A percentile compares a stretch with the other conserved stretches of the same genome.
Evolutionary conservation across 2,797 vertebrate genomes (phyloP).

Genomic region (Okamejei kenojei): DNA sequence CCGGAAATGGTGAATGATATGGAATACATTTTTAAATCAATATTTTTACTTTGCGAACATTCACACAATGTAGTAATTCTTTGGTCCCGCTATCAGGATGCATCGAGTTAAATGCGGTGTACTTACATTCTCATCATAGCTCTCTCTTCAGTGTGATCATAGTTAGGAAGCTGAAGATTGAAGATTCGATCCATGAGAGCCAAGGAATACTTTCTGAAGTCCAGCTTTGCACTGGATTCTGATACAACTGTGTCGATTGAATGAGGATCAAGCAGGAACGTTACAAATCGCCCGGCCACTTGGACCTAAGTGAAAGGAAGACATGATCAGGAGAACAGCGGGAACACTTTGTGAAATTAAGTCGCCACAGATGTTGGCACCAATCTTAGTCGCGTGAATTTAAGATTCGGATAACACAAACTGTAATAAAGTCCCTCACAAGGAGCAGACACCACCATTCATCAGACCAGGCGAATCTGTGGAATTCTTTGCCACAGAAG

Average conservation of each 20-base stretch:
- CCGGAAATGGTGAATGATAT: not conserved
- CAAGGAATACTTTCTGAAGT: slow-evolving; percentile 68
- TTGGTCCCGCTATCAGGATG: no score
- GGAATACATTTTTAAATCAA: not conserved
- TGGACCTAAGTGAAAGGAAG: slow-evolving; percentile 60
- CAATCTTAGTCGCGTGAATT: not conserved
- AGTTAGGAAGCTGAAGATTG: slow-evolving; percentile 62
- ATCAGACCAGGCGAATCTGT: no score
- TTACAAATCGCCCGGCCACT: slow-evolving; percentile 70
- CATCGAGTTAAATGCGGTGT: not conserved
- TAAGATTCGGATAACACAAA: not conserved
- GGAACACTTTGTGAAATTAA: not conserved
- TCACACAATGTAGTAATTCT: not conserved
- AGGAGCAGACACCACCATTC: no score
- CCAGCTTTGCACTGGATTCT: slow-evolving; percentile 57
- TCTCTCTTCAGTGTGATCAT: slow-evolving; percentile 58
- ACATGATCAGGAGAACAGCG: not conserved
- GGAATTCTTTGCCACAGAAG: no score
- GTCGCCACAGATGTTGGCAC: not conserved
- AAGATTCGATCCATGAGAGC: slow-evolving; percentile 83
- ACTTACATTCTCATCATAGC: slow-evolving; percentile 66
- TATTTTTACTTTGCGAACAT: not conserved
- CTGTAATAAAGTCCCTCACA: not conserved
- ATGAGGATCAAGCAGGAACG: slow-evolving; percentile 72
- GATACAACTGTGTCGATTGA: slow-evolving; percentile 66